Evolutionary conservation across 2,113 vertebrate genomes (phyloP), one percentile per base, ranked within the genome.

Genomic region (Aythya baeri): DNA sequence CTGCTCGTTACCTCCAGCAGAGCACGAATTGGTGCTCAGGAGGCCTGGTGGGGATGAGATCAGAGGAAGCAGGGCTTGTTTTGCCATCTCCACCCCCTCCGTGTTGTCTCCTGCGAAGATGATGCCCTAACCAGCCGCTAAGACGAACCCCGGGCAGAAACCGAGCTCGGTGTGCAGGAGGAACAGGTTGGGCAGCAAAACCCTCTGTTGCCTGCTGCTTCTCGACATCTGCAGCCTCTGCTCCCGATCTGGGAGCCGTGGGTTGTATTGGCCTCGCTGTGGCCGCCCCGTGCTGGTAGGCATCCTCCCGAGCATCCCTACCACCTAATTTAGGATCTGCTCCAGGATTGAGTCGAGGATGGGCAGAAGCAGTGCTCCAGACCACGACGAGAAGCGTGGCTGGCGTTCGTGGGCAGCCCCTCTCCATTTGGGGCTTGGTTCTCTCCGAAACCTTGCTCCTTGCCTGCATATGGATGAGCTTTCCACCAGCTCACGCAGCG

Each of bases 181-280:
- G 71, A 91, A 20, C 88, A 50, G 66, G 55, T 92, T 61, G 29
- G 59, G 50, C 50, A 46, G 74, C 34, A 46, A 38, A 41, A 29
- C 27, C 17, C 8, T 15, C 63, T 55, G 4, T 22, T 83, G 63
- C 27, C 44, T 21, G 15, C 1, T 54, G 41, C 6, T 89, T 18
- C 50, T 63, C 75, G 21, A 2, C 0, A 0, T 1, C 31, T 43
- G 67, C 76, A 70, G 63, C 58, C 31, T 65, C 83, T 18, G 3
- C 46, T 59, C 80, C 76, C 17, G 65, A 9, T 8, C 46, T 44
- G 20, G 5, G 13, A 73, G 12, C 38, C 78, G 7, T 43, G 2
- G 15, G 43, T 68, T 2, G 3, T 12, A 10, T 66, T 77, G 0
- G 0, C 49, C 31, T 67, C 2, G 0, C 36, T 9, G 3, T 12